phyloP scores from a whole-genome alignment of 2,797 vertebrate species.

The Atherinosoma microstoma region DNA sequence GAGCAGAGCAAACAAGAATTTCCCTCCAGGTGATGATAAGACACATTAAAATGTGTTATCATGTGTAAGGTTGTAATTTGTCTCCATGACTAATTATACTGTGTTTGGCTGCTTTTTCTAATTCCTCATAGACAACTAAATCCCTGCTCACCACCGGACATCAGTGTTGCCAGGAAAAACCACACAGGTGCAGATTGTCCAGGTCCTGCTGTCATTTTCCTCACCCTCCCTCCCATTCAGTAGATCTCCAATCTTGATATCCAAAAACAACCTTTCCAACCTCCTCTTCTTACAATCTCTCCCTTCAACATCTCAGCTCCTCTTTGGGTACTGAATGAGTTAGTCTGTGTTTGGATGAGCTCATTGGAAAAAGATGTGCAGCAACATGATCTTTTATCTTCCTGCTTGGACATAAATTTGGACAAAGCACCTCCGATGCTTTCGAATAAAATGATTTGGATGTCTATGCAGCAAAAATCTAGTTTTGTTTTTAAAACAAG shows the following conservation, averaged over 20 bases:
- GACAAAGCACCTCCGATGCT: conserved; percentile 9
- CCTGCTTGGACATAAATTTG: conserved; percentile 28
- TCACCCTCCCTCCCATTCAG: not conserved
- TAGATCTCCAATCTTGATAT: conserved; percentile 17
- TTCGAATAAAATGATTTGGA: conserved; percentile 28
- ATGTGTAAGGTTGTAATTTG: conserved; percentile 17
- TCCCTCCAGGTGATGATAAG: conserved; percentile 6
- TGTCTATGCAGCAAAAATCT: not conserved
- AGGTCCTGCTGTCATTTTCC: conserved; percentile 17
- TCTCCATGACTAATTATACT: conserved; percentile 30
- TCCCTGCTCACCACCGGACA: conserved; percentile 1
- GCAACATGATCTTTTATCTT: conserved; percentile 31
- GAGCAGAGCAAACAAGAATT: conserved; percentile 21
- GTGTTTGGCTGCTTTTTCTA: conserved; percentile 31
- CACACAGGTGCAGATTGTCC: conserved; percentile 37
- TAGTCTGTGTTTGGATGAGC: conserved; percentile 62
- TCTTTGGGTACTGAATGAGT: conserved; percentile 33
- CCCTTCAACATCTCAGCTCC: not conserved
- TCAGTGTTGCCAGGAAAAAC: conserved; percentile 23
- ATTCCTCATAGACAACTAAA: conserved; percentile 8
- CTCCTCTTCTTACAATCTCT: conserved; percentile 6
- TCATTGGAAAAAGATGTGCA: conserved; percentile 50
- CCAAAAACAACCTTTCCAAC: conserved; percentile 28
- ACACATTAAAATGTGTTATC: conserved; percentile 9
- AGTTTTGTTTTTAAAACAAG: not conserved